A percentile compares a stretch with the other conserved stretches of the same genome.
Conservation (phyloP, 2,797 vertebrate species). For the Pseudotriccus pelzelni region DNA sequence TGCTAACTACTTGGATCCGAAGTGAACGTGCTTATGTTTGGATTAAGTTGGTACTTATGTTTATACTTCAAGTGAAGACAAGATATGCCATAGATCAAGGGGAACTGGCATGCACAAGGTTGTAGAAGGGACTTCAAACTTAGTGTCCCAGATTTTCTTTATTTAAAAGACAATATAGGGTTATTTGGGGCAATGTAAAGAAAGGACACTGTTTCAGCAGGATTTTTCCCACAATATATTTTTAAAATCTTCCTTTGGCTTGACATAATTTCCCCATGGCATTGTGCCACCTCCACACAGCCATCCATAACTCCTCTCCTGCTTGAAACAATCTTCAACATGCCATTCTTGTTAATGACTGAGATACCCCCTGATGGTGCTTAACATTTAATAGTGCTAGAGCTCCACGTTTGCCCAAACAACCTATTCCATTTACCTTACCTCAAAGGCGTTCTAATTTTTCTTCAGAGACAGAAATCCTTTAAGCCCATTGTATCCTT, state of each 20-base stretch:
- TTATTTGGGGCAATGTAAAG: not conserved
- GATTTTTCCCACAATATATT: slow-evolving; percentile 59
- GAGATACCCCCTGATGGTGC: slow-evolving; percentile 89
- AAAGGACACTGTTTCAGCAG: slow-evolving; percentile 10
- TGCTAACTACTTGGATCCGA: not conserved
- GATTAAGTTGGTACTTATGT: not conserved
- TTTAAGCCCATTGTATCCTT: slow-evolving; percentile 96
- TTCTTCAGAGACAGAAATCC: slow-evolving; percentile 98
- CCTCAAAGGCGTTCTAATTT: slow-evolving; percentile 95
- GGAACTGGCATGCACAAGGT: not conserved
- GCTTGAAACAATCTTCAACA: slow-evolving; percentile 81
- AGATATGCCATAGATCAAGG: not conserved
- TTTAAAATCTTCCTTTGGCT: slow-evolving; percentile 67
- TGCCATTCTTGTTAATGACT: slow-evolving; percentile 87
- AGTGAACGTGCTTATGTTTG: not conserved
- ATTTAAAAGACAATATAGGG: not conserved
- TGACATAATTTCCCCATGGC: slow-evolving; percentile 79
- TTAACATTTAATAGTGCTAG: slow-evolving; percentile 92
- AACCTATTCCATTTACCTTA: slow-evolving; percentile 95
- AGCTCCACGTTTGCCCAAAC: slow-evolving; percentile 87
- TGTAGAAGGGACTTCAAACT: not conserved
- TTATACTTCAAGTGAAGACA: not conserved
- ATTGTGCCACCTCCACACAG: slow-evolving; percentile 70
- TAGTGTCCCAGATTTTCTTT: not conserved
- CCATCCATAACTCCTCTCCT: slow-evolving; percentile 79